Evolutionary conservation across 2,888 invertebrate genomes (phyloP).

Genomic region (Xylophagus ater): DNA sequence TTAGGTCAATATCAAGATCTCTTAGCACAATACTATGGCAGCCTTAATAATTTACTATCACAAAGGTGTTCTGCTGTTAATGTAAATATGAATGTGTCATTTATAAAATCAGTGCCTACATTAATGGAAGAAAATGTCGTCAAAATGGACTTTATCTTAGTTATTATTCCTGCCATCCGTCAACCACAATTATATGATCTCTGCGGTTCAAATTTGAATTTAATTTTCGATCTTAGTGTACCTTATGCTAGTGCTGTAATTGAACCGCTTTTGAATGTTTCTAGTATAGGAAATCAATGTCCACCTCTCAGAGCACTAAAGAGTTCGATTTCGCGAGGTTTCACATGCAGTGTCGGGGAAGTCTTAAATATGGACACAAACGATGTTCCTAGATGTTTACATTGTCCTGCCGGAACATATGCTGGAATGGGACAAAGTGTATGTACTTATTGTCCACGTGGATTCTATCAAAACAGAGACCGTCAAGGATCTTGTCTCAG

Average conservation of each 20-base stretch:
- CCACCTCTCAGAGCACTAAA: constrained; percentile 79
- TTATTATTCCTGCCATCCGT: constrained; percentile 74
- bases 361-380: constrained; percentile 88
- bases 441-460: constrained; percentile 84
- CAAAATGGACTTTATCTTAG: constrained; percentile 79
- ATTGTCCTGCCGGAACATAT: constrained; percentile 94
- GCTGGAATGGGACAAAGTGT: constrained; percentile 81
- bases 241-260: constrained; percentile 85
- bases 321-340: constrained; percentile 76
- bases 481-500: constrained; percentile 81
- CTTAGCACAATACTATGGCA: constrained; percentile 65
- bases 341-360: constrained; percentile 87
- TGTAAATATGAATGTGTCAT: constrained; percentile 87
- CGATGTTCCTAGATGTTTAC: constrained; percentile 84
- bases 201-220: constrained; percentile 83
- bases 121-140: constrained; percentile 78
- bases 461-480: constrained; percentile 87
- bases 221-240: constrained; percentile 88
- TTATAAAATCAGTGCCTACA: constrained; percentile 69
- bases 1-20: constrained; percentile 76
- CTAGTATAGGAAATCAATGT: constrained; percentile 84
- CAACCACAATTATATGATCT: constrained; percentile 90
- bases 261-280: constrained; percentile 78
- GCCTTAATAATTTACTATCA: constrained; percentile 70
- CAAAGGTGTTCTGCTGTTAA: constrained; percentile 90